Base-by-base conservation (phyloP, 2,888 invertebrate species). In the Dromius quadrimaculatus region DNA sequence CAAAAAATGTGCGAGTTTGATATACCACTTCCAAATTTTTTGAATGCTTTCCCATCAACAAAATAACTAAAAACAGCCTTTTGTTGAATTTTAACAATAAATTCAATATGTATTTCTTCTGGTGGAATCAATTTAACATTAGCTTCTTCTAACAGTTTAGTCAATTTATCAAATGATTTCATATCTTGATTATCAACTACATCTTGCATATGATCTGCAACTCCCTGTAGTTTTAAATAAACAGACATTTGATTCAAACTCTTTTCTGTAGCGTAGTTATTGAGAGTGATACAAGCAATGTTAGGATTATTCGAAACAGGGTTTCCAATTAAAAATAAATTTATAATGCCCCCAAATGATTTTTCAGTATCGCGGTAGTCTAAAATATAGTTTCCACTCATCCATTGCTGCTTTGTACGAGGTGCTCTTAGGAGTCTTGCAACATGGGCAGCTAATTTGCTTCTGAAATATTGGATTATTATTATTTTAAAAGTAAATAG, bases 351-450 rank as follows among this genome's bases (percentile, higher is more conserved):
- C 0, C 88, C 88, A 71, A 87, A 87, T 54, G 87, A 86, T 71
- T 86, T 83, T 32, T 86, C 86, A 0, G 86, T 85, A 75, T 90
- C 88, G n/a, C 88, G 87, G 75, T 88, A 88, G 72, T 90, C 91
- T 74, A 90, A 85, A 68, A 92, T 85, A 77, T 90, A 90, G 80
- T 91, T 91, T 22, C 90, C 91, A 0, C 91, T 91, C 0, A 89
- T 87, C 86, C 91, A 89, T 75, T 86, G 87, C 2, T 86, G 83
- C 6, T 82, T 79, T 1, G 84, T 84, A 4, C 86, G 85, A 0
- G 88, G 87, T 0, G 85, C 84, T 59, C 64, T 71, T 0, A 91
- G 83, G 74, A 90, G 86, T 23, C 88, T 87, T 1, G 87, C 85
- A 72, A 92, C 85, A 76, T 90, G 90, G 0, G 89, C 87, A 0